Conservation (phyloP, 2,113 vertebrate genomes). For the Bubo blakistoni region DNA sequence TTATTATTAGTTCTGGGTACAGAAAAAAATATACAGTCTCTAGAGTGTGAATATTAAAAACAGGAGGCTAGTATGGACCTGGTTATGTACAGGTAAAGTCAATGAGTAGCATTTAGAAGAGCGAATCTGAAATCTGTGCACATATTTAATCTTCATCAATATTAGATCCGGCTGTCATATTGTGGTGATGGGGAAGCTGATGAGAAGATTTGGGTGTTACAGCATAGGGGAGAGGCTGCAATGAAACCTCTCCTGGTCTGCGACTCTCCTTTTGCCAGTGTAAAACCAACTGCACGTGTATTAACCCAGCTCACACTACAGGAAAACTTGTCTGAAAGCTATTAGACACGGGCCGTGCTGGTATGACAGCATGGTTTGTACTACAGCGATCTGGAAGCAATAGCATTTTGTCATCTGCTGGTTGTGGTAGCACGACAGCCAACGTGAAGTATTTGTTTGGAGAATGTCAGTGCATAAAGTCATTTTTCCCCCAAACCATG, state of each 20-base stretch:
- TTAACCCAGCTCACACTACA: fast-evolving
- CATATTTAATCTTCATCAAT: too few species aligned
- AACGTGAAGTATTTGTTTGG: fast-evolving
- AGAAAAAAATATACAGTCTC: not conserved
- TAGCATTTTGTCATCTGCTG: not conserved
- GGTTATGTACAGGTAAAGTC: not conserved
- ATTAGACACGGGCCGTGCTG: not conserved
- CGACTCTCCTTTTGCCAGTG: too few species aligned
- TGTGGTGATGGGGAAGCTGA: fast-evolving
- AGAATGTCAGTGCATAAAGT: not conserved
- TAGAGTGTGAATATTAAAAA: not conserved
- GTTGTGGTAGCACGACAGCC: not conserved
- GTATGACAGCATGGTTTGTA: fast-evolving
- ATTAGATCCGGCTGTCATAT: not conserved
- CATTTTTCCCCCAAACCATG: not conserved
- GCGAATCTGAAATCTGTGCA: not conserved
- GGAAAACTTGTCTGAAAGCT: not conserved
- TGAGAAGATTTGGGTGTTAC: not conserved
- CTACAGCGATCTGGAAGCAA: not conserved
- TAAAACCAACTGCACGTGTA: not conserved
- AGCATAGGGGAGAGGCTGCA: not conserved
- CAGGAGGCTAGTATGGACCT: not conserved
- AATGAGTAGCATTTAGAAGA: not conserved
- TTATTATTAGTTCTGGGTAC: not conserved
- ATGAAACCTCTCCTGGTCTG: not conserved